These are phyloP conservation scores for Scalopus aquaticus DNA, from an alignment of 2,113 vertebrate genomes.

Conservation along the genomic window DNA sequence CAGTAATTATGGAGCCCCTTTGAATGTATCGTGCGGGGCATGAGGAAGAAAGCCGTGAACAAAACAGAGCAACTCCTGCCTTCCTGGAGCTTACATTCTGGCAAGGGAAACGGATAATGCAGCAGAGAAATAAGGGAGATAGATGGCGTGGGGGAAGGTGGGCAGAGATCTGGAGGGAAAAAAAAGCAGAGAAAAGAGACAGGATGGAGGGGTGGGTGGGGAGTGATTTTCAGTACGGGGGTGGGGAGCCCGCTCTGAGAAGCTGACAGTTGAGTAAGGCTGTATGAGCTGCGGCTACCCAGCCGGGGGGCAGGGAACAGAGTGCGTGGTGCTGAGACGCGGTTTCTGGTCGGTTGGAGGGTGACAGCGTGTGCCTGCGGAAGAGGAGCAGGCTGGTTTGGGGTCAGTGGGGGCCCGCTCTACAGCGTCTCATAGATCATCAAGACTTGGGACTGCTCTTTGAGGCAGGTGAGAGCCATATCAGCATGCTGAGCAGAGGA, in stretches of 20 bases:
- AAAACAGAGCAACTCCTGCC: not conserved
- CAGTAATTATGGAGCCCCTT: not conserved
- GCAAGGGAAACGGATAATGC: not conserved
- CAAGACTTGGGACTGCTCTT: not conserved
- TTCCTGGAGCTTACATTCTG: not conserved
- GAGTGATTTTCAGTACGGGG: not conserved
- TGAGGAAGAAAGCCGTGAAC: not conserved
- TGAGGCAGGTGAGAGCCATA: no score
- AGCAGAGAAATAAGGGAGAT: not conserved
- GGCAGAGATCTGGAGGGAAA: not conserved
- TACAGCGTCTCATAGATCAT: not conserved
- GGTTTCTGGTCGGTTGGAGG: fast-evolving
- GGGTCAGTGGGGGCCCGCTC: fast-evolving
- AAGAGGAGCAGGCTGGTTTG: fast-evolving
- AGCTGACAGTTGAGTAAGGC: not conserved
- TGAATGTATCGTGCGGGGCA: fast-evolving
- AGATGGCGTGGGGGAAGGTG: fast-evolving
- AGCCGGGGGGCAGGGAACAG: not conserved
- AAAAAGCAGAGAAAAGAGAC: not conserved
- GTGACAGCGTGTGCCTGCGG: not conserved
- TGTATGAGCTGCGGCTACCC: no score
- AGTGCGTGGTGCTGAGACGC: not conserved
- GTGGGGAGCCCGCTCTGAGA: not conserved
- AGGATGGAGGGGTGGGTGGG: not conserved
- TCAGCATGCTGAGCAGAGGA: no score